A percentile compares a stretch with the other conserved stretches of the same genome.
These are phyloP conservation scores for Parotocinclus haroldoi DNA, from an alignment of 2,797 vertebrate species.

Conservation along the genomic window DNA sequence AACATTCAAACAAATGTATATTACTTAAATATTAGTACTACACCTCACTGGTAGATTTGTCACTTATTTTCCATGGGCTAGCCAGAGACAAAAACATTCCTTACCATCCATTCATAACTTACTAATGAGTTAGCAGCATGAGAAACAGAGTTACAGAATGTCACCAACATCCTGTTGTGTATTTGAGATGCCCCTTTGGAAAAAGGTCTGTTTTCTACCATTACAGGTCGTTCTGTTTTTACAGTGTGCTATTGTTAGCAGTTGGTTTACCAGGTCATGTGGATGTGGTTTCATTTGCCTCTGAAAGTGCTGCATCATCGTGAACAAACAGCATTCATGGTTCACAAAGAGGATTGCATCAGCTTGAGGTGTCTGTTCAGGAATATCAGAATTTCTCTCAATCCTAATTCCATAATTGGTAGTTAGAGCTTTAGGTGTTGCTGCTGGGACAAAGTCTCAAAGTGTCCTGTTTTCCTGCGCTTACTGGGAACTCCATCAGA, in stretches of 20 bases:
- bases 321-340: neutral
- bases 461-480: neutral
- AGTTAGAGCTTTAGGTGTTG: neutral
- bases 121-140: too few species aligned
- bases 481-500: constrained; percentile 1
- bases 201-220: too few species aligned
- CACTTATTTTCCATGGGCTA: too few species aligned
- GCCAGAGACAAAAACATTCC: too few species aligned
- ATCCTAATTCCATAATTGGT: neutral
- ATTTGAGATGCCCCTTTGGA: neutral
- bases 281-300: neutral
- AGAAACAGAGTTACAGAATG: neutral
- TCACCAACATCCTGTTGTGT: neutral
- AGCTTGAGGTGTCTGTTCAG: neutral
- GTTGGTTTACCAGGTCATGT: neutral
- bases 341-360: neutral
- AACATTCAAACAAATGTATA: too few species aligned
- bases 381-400: neutral
- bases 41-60: too few species aligned
- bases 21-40: too few species aligned
- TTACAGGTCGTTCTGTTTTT: neutral
- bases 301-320: constrained; percentile 14
- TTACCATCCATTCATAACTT: too few species aligned
- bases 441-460: too few species aligned
- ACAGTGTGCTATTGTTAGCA: neutral